Evolutionary conservation across 2,113 vertebrate genomes (phyloP).

Genomic region (Equus quagga): DNA sequence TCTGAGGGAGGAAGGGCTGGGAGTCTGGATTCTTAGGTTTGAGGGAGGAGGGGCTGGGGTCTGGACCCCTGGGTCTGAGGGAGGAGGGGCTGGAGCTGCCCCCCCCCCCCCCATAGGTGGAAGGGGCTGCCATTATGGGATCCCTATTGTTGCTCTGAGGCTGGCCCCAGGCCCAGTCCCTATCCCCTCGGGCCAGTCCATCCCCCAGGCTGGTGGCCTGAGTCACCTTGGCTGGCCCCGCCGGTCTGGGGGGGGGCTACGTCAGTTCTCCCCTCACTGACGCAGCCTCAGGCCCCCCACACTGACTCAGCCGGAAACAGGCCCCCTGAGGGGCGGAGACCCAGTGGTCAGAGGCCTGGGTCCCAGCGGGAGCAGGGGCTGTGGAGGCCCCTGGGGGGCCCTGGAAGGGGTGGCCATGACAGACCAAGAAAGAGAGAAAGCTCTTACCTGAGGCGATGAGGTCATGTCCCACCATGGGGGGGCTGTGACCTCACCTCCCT

Average conservation of each 20-base stretch:
- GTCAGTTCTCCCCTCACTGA: constrained; percentile 80
- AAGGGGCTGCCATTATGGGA: neutral
- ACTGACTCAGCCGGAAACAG: constrained; percentile 83
- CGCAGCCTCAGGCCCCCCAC: constrained; percentile 79
- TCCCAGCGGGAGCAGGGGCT: constrained; percentile 14
- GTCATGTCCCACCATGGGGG: constrained; percentile 74
- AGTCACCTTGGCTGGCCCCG: constrained; percentile 80
- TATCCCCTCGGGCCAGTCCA: constrained; percentile 39
- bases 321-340: constrained; percentile 77
- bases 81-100: neutral
- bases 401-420: constrained; percentile 25
- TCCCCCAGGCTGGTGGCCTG: constrained; percentile 77
- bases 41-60: neutral
- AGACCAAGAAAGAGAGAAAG: neutral
- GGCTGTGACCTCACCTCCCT: constrained; percentile 80
- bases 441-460: constrained; percentile 78
- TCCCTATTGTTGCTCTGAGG: neutral
- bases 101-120: neutral
- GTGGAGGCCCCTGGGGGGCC: constrained; percentile 65
- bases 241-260: constrained; percentile 64
- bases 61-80: neutral
- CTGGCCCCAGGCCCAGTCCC: constrained; percentile 48
- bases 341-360: constrained; percentile 74
- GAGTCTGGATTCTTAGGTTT: neutral
- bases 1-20: neutral